These are phyloP conservation scores for Scaptomyza caliginosa DNA, from an alignment of 2,888 invertebrate genomes.

Conservation along the genomic window DNA sequence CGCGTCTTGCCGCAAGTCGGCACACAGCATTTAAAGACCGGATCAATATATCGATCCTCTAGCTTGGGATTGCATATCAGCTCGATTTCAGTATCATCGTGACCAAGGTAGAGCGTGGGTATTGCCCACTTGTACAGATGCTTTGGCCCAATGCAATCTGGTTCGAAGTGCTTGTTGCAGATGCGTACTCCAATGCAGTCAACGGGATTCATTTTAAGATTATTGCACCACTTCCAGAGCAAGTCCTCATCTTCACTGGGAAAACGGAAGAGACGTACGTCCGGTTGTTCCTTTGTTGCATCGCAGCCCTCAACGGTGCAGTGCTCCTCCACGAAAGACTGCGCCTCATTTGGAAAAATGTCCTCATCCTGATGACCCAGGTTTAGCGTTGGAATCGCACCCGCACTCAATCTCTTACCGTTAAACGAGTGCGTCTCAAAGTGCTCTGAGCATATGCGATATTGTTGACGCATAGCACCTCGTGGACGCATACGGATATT, in stretches of 20 bases:
- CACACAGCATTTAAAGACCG: conserved; percentile 78
- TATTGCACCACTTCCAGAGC: conserved; percentile 81
- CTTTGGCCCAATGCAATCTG: conserved; percentile 76
- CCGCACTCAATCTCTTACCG: conserved; percentile 71
- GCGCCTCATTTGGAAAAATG: conserved; percentile 77
- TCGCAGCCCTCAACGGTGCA: conserved; percentile 73
- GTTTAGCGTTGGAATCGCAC: conserved; percentile 79
- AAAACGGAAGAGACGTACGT: conserved; percentile 76
- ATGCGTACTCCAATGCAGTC: conserved; percentile 80
- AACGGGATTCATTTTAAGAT: conserved; percentile 78
- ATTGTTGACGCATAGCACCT: conserved; percentile 67
- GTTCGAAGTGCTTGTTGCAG: conserved; percentile 79
- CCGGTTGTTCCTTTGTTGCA: conserved; percentile 69
- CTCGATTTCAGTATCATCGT: conserved; percentile 72
- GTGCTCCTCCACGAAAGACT: conserved; percentile 74
- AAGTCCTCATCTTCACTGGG: conserved; percentile 80
- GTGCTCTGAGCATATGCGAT: conserved; percentile 77
- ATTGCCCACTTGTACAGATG: conserved; percentile 79
- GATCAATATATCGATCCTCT: conserved; percentile 73
- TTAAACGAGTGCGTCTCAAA: conserved; percentile 82
- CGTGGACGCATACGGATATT: conserved; percentile 74
- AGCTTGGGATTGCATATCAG: conserved; percentile 73
- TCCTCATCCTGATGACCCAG: conserved; percentile 75
- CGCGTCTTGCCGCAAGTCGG: conserved; percentile 79
- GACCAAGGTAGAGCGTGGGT: conserved; percentile 73